Conservation (phyloP, 2,888 invertebrate genomes). For the Spilosoma lubricipeda region DNA sequence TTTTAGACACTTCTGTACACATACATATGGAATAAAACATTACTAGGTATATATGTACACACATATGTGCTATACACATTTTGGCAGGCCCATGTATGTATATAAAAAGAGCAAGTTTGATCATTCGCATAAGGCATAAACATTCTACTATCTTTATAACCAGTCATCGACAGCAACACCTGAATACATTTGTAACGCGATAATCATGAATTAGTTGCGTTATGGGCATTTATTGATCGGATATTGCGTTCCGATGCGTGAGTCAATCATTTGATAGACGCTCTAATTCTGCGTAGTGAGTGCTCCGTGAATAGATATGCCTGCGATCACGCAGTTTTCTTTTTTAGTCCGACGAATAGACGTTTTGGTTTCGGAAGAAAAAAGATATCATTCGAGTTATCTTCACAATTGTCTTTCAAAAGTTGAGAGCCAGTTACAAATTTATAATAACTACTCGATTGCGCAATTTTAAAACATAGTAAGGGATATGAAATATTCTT, state of each 20-base stretch:
- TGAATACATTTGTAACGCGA: conserved; percentile 35
- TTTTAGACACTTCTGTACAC: not conserved
- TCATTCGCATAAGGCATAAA: not conserved
- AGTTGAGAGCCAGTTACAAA: not conserved
- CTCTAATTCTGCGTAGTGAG: conserved; percentile 62
- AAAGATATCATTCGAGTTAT: not conserved
- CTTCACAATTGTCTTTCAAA: not conserved
- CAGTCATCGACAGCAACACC: conserved; percentile 19
- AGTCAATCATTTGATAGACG: conserved; percentile 71
- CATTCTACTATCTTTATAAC: conserved; percentile 1
- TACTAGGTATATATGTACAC: too few relatives aligned
- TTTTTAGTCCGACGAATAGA: conserved; percentile 34
- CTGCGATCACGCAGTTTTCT: conserved; percentile 45
- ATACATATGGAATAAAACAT: too few relatives aligned
- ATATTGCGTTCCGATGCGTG: conserved; percentile 67
- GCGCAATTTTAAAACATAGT: too few relatives aligned
- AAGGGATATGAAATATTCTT: too few relatives aligned
- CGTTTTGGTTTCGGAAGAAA: not conserved
- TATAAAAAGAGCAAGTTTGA: not conserved
- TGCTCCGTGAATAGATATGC: conserved; percentile 63
- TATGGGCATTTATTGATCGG: conserved; percentile 55
- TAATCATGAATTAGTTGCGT: conserved; percentile 39
- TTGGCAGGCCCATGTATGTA: too few relatives aligned
- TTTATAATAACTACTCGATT: too few relatives aligned
- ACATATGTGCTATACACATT: too few relatives aligned